Evolutionary conservation across 2,888 invertebrate species (phyloP).

Genomic region (Notodonta dromedarius): DNA sequence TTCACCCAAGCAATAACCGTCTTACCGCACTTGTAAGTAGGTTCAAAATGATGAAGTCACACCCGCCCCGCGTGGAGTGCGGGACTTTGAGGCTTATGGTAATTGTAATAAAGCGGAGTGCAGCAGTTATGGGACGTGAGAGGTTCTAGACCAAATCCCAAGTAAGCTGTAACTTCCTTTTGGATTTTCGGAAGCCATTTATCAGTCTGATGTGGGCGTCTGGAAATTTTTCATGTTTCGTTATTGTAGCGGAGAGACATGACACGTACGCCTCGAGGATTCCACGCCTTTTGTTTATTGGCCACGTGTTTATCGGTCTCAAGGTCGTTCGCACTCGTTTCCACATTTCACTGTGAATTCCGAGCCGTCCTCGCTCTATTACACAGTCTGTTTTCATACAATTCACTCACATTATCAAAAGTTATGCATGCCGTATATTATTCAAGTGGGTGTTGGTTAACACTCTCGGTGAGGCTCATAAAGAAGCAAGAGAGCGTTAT

Average conservation of each 20-base stretch:
- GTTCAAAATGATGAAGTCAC: conserved; percentile 82
- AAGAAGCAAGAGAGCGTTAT: conserved; percentile 35
- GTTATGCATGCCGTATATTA: conserved; percentile 26
- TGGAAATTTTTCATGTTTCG: conserved; percentile 85
- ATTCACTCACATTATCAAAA: conserved; percentile 25
- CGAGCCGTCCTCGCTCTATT: conserved; percentile 22
- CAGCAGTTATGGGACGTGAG: conserved; percentile 85
- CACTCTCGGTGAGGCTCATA: conserved; percentile 34
- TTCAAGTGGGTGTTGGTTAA: conserved; percentile 23
- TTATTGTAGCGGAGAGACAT: conserved; percentile 77
- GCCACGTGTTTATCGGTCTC: conserved; percentile 56
- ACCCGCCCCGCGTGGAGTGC: conserved; percentile 71
- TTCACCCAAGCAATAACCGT: conserved; percentile 81
- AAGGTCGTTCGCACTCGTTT: conserved; percentile 44
- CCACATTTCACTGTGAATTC: conserved; percentile 23
- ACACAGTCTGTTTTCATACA: conserved; percentile 28
- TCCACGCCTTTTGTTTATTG: conserved; percentile 67
- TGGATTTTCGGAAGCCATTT: conserved; percentile 86
- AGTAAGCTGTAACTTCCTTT: conserved; percentile 86
- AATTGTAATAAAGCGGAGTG: conserved; percentile 85
- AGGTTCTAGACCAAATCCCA: conserved; percentile 85
- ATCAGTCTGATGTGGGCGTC: conserved; percentile 84
- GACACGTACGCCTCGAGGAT: conserved; percentile 72
- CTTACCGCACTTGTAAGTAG: conserved; percentile 78
- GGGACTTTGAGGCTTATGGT: conserved; percentile 85